Evolutionary conservation across 2,888 invertebrate genomes (phyloP), one percentile per base, ranked within the genome.

Genomic region (Orthonychiurus folsomi): DNA sequence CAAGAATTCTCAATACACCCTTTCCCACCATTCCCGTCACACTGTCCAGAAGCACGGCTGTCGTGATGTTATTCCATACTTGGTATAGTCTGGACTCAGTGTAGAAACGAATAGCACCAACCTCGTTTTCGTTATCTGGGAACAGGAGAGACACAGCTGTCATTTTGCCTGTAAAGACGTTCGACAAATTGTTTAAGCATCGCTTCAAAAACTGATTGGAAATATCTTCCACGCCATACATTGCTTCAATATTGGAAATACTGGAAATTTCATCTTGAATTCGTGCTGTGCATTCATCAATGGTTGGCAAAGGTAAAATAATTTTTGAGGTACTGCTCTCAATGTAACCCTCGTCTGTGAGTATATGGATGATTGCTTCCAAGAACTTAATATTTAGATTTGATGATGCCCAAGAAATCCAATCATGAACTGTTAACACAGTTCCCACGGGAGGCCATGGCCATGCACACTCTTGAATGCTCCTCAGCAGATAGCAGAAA

Each of bases 1-100:
- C 67, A 0, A 67, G 20, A 24, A 67, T 50, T 47, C 64, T 20
- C 12, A 66, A 25, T 1, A 63, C 47, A 1, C 50, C 50, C 26
- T 27, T 57, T 28, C 23, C 57, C 18, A 26, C 24, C 25, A 56
- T n/a, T 26, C 5, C 3, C 24, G 24, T 21, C 37, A 57, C 37
- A 47, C 23, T 26, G 21, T 57, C 57, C 3, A 21, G 21, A 28
- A 37, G 3, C 12, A 57, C 25, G 5, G 57, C 48, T n/a, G 25
- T 50, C 21, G 50, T 24, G 28, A 48, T 20, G 5, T 20, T 21
- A 12, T 21, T 57, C 18, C 3, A 20, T 3, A 57, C 9, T 3
- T 20, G 15, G 37, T 57, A 57, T 25, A 21, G 18, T 26, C 47
- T n/a, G 15, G 28, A 3, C 5, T 59, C 59, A 5, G 12, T 21